Evolutionary conservation across 2,888 invertebrate species (phyloP).

Genomic region (Eilema depressum): DNA sequence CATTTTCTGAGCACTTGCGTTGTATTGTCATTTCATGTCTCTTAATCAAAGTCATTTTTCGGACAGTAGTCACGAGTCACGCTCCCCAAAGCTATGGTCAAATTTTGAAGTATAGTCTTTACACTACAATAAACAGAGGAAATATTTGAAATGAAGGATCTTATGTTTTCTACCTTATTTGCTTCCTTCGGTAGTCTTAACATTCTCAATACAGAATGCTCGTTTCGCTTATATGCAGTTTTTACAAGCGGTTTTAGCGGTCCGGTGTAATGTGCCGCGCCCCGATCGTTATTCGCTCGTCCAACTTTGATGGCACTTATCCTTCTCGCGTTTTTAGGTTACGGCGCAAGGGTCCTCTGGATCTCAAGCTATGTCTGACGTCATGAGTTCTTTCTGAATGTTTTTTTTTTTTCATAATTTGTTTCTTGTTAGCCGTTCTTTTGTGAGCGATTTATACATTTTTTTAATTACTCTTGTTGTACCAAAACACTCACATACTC

Average conservation of each 20-base stretch:
- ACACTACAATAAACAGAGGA: too few species aligned
- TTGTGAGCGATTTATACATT: too few species aligned
- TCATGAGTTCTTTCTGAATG: slow-evolving; percentile 5
- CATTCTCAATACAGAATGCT: background rate
- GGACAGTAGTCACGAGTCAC: too few species aligned
- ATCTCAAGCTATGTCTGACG: slow-evolving; percentile 7
- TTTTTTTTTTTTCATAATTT: background rate
- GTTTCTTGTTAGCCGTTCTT: too few species aligned
- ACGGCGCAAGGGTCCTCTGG: slow-evolving; percentile 10
- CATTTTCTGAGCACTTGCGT: too few species aligned
- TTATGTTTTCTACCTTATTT: background rate
- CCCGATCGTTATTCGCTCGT: slow-evolving; percentile 43
- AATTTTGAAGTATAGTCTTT: too few species aligned
- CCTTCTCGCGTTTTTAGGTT: slow-evolving; percentile 33
- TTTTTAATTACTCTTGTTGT: too few species aligned
- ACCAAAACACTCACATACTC: too few species aligned
- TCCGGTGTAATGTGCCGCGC: slow-evolving; percentile 23
- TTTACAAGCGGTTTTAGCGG: slow-evolving; percentile 7
- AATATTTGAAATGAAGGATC: too few species aligned
- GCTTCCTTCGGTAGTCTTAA: background rate
- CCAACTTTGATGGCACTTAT: slow-evolving; percentile 38
- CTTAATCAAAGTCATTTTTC: too few species aligned
- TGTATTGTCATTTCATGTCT: too few species aligned
- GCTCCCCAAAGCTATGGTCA: too few species aligned
- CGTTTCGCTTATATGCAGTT: background rate